These are phyloP conservation scores for Bimastos eiseni DNA, from an alignment of 2,888 invertebrate genomes.

Conservation along the genomic window DNA sequence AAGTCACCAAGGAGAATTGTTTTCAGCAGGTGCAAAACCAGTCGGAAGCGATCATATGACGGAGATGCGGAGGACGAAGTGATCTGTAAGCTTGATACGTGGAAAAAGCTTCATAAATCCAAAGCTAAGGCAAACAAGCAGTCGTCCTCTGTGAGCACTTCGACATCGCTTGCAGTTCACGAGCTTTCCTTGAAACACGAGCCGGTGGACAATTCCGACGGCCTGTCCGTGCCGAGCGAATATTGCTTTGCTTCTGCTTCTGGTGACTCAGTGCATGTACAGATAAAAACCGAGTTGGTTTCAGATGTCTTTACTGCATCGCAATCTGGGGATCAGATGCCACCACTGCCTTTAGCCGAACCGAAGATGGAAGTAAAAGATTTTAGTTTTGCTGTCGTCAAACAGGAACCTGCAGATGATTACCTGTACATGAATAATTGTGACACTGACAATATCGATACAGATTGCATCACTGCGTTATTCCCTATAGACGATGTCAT, in stretches of 20 bases:
- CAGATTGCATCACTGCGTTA: background rate
- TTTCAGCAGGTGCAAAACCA: background rate
- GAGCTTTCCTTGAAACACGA: background rate
- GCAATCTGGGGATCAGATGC: background rate
- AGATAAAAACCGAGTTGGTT: background rate
- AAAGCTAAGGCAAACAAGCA: slow-evolving; percentile 14
- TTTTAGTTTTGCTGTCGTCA: background rate
- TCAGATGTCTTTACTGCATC: background rate
- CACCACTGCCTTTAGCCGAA: background rate
- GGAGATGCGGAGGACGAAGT: background rate
- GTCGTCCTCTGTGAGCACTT: background rate
- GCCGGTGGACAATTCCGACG: background rate
- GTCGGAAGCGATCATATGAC: background rate
- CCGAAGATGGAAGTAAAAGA: background rate
- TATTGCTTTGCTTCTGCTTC: background rate
- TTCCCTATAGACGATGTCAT: background rate
- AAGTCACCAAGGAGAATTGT: background rate
- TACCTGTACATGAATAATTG: background rate
- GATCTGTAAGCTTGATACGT: slow-evolving; percentile 1
- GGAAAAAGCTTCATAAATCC: slow-evolving; percentile 18
- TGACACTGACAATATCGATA: background rate
- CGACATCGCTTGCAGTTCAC: background rate
- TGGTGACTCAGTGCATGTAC: background rate
- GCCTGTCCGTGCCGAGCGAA: background rate
- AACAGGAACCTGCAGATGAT: slow-evolving; percentile 1